Percentiles rank a stretch among this genome's conserved stretches.
Evolutionary conservation across 2,888 invertebrate species (phyloP).

Genomic region (Leuctra nigra): DNA sequence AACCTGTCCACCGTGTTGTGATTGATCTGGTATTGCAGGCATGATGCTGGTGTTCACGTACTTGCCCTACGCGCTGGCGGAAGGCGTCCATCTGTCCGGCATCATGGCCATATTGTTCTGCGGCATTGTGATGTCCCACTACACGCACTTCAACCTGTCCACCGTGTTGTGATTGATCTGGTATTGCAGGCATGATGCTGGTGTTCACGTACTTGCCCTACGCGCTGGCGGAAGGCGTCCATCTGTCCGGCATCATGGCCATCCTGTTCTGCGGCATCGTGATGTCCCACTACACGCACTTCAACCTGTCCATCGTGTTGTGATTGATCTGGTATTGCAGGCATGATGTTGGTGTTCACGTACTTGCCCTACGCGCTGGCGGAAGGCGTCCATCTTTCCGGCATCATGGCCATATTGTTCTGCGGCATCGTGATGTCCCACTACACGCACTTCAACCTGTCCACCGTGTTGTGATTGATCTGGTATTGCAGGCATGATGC

Average conservation of each 20-base stretch:
- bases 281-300: slow-evolving; percentile 99
- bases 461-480: no score
- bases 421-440: slow-evolving; percentile 99
- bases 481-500: slow-evolving; percentile 73
- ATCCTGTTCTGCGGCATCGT: slow-evolving; percentile 98
- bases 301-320: slow-evolving; percentile 96
- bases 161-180: no score
- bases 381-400: slow-evolving; percentile 91
- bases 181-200: slow-evolving; percentile 76
- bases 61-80: slow-evolving; percentile 95
- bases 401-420: slow-evolving; percentile 98
- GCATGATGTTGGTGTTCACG: slow-evolving; percentile 96
- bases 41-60: slow-evolving; percentile 98
- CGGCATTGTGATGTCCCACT: slow-evolving; percentile 99
- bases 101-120: slow-evolving; percentile 99
- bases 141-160: slow-evolving; percentile 96
- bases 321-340: no score
- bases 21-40: no score
- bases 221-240: slow-evolving; percentile 94
- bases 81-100: slow-evolving; percentile 91
- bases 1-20: slow-evolving; percentile 97
- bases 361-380: slow-evolving; percentile 98
- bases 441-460: slow-evolving; percentile 97
- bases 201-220: slow-evolving; percentile 98
- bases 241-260: slow-evolving; percentile 97